These are phyloP conservation scores for Cololabis saira DNA, from an alignment of 2,113 vertebrate genomes.

Conservation along the genomic window DNA sequence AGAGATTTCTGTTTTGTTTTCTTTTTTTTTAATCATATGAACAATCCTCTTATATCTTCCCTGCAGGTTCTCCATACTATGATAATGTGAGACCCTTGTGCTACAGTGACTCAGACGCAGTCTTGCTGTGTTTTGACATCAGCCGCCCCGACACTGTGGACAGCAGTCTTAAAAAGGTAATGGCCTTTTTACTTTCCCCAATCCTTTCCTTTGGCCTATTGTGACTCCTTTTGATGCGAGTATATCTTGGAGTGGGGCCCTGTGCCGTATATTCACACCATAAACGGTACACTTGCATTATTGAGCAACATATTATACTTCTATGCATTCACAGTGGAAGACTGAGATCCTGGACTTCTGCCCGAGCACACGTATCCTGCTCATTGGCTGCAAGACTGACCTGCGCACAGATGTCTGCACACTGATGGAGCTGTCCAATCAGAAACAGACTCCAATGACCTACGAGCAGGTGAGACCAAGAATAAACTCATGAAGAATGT, in stretches of 20 bases:
- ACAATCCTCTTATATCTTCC: constrained; percentile 8
- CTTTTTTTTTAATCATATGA: constrained; percentile 1
- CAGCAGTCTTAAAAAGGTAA: constrained; percentile 92
- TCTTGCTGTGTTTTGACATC: constrained; percentile 95
- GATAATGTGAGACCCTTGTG: constrained; percentile 96
- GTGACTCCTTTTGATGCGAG: not conserved
- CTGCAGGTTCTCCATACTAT: constrained; percentile 93
- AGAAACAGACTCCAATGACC: constrained; percentile 92
- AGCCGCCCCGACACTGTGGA: constrained; percentile 94
- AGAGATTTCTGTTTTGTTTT: not conserved
- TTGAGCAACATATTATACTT: not conserved
- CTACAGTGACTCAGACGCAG: constrained; percentile 95
- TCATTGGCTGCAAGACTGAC: constrained; percentile 95
- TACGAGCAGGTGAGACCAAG: constrained; percentile 89
- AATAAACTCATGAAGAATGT: not conserved
- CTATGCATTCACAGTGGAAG: constrained; percentile 86
- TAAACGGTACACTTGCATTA: not conserved
- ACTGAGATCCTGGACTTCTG: constrained; percentile 94
- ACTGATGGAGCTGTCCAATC: constrained; percentile 93
- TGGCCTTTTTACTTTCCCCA: not conserved
- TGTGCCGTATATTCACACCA: no score
- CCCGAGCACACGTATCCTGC: constrained; percentile 90
- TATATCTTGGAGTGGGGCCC: no score
- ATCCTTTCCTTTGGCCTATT: not conserved
- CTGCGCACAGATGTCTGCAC: constrained; percentile 94